A percentile compares a stretch with the other conserved stretches of the same genome.
These are phyloP conservation scores for Scopus umbretta DNA, from an alignment of 2,113 vertebrate species.

Conservation along the genomic window DNA sequence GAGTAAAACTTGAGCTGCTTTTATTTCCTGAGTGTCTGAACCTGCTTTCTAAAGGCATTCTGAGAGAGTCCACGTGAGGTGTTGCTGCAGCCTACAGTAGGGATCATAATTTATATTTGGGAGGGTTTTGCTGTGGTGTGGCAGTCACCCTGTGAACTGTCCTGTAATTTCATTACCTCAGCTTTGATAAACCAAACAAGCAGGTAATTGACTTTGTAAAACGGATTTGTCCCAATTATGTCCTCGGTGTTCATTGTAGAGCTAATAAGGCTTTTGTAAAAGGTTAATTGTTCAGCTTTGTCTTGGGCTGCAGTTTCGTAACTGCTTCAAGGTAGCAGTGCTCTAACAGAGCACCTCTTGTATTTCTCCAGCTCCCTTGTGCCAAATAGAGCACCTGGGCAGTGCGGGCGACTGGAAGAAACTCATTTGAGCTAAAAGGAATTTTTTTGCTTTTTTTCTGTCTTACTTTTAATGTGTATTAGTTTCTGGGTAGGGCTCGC, in stretches of 20 bases:
- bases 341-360: not conserved
- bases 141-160: not conserved
- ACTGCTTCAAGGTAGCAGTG: not conserved
- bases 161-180: not conserved
- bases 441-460: not conserved
- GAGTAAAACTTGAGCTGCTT: not conserved
- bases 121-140: not conserved
- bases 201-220: not conserved
- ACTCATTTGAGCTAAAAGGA: not conserved
- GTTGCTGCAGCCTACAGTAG: not conserved
- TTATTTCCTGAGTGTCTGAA: not conserved
- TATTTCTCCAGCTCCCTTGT: not conserved
- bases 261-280: not conserved
- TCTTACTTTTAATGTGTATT: not conserved
- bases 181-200: not conserved
- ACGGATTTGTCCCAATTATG: not conserved
- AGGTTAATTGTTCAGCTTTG: conserved; percentile 26
- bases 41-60: not conserved
- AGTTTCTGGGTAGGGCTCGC: not conserved
- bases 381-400: not conserved
- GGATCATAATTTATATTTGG: not conserved
- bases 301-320: not conserved
- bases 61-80: not conserved
- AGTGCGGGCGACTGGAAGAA: not conserved
- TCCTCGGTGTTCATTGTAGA: not conserved